Evolutionary conservation across 2,888 invertebrate genomes (phyloP), one percentile per base, ranked within the genome.

Genomic region (Campoletis raptor): DNA sequence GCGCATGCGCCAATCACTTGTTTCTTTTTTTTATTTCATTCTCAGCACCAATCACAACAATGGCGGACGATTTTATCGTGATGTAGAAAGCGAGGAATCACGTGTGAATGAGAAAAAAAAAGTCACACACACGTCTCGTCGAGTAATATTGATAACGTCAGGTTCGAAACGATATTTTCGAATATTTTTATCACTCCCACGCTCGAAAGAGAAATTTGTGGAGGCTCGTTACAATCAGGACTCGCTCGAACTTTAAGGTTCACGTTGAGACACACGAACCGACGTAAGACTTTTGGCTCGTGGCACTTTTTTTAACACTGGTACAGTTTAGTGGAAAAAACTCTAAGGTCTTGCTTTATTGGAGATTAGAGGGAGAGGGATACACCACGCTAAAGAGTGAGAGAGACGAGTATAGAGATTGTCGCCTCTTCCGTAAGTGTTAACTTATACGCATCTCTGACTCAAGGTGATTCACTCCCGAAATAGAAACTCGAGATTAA

Each of bases 381-480:
- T 10, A 30, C 61, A 15, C 30, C 30, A 6, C 30, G 83, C 78
- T 87, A 89, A 89, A 90, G 89, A 90, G 89, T 89, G 81, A 82
- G 87, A 90, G 89, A 90, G 77, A 67, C 36, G 52, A 86, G 90
- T 88, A 90, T 88, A 90, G 89, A 84, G 84, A 83, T 82, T 64
- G 81, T 87, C 85, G 88, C 57, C 69, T 88, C 86, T 86, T 88
- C 85, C 86, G 86, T 78, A 61, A 61, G 61, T 61, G 61, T 85
- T 61, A 76, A 70, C 85, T 72, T 70, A 54, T 61, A 73, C 79
- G 66, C 78, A 54, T 84, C 67, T 64, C 67, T 85, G 81, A 79
- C 88, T 87, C 92, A 92, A 92, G 92, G 92, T 90, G 90, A 91
- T 91, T 90, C 90, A 89, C 83, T 90, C 90, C 89, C 89, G 76